Conservation (phyloP, 2,113 vertebrate species). For the Pristiophorus japonicus region DNA sequence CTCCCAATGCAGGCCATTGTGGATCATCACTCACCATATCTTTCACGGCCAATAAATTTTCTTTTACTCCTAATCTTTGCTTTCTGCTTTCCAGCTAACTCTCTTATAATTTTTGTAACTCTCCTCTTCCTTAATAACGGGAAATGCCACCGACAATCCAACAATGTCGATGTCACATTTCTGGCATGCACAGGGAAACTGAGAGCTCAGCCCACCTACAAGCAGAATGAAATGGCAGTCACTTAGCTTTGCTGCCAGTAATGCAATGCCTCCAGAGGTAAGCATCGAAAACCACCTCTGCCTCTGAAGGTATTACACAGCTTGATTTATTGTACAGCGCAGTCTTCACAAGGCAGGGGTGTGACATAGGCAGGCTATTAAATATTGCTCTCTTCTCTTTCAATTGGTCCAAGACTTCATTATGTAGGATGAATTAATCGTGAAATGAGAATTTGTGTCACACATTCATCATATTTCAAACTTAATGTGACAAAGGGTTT, state of each 20-base stretch:
- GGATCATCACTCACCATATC: background rate
- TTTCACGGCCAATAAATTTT: background rate
- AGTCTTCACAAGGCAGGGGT: too few relatives aligned
- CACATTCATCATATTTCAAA: background rate
- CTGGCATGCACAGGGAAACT: background rate
- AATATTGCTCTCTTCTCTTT: background rate
- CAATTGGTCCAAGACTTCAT: background rate
- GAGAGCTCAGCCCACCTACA: background rate
- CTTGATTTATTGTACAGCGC: background rate
- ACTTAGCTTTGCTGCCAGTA: background rate
- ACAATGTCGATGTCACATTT: background rate
- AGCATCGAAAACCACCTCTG: background rate
- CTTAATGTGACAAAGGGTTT: background rate
- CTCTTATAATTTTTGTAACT: background rate
- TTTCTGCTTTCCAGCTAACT: background rate
- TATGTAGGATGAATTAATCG: background rate
- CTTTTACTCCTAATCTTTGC: background rate
- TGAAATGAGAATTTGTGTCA: background rate
- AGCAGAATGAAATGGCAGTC: background rate
- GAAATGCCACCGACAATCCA: background rate
- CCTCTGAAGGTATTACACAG: background rate
- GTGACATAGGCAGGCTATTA: background rate
- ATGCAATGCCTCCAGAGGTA: background rate
- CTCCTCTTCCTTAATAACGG: background rate
- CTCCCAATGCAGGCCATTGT: background rate